Evolutionary conservation across 2,888 invertebrate species (phyloP), one percentile per base, ranked within the genome.

Genomic region (Leptodirus hochenwartii): DNA sequence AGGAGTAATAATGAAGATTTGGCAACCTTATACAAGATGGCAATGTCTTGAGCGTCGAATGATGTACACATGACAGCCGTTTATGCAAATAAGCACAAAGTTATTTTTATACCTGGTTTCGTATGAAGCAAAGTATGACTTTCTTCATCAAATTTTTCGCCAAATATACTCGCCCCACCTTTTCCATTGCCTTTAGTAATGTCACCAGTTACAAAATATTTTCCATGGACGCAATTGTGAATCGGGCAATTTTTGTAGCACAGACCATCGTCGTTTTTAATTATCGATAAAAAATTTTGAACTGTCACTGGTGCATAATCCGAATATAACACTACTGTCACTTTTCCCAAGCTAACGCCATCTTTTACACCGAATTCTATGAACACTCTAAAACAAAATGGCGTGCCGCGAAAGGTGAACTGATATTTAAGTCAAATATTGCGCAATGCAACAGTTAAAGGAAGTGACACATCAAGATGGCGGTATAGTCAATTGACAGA

Each of bases 141-240:
- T 45, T 63, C 62, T 38, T 59, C 56, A 4, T 43, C 40, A 37
- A 63, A 59, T 4, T 41, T 45, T 10, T 53, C 45, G 1, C 60
- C 62, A 38, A 60, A 64, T 36, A 64, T 59, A 1, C 61, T 62
- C 17, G 39, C 47, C 15, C 62, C 62, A 3, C 64, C 62, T 25
- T 49, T 52, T 10, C 64, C 64, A 39, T 57, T 59, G 22, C 56
- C 53, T 34, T 54, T 53, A 1, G 56, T 60, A 22, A 64, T 56
- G 39, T 65, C 64, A 4, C 66, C 66, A n/a, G 58, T 58, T 47
- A 62, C 62, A 36, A 62, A 54, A 50, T 54, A 62, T 34, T 58
- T 52, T 15, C 53, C 54, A 9, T 55, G 48, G 16, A 59, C 47
- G 27, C 64, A 59, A 24, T 59, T 54, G 41, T 62, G 59, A 27